Percentiles rank a stretch among this genome's conserved stretches.
Conservation (phyloP, 1,140 invertebrate genomes). For the Euborellia annulipes region DNA sequence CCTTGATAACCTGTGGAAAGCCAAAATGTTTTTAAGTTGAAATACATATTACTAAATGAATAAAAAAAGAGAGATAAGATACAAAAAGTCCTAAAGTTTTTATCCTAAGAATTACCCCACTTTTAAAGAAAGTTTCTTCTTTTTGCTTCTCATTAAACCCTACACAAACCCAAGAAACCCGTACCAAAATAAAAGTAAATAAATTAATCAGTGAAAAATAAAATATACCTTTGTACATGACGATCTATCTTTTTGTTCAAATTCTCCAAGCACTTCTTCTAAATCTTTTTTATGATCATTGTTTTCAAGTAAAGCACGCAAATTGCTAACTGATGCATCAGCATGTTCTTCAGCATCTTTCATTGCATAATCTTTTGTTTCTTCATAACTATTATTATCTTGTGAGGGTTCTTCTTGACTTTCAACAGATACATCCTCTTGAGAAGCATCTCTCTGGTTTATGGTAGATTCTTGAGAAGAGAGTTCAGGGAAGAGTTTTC, state of each 20-base stretch:
- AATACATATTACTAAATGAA: too few relatives aligned
- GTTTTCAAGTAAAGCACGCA: constrained; percentile 4
- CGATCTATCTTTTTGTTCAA: constrained; percentile 47
- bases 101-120: too few relatives aligned
- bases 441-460: constrained; percentile 2
- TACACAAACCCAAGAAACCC: too few relatives aligned
- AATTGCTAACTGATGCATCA: neutral
- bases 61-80: too few relatives aligned
- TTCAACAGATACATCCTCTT: neutral
- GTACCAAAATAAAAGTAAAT: too few relatives aligned
- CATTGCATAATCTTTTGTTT: neutral
- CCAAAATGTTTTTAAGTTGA: too few relatives aligned
- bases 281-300: constrained; percentile 35
- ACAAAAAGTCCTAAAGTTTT: too few relatives aligned
- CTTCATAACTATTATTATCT: neutral
- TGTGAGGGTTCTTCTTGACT: neutral
- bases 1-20: constrained; percentile 44
- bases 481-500: constrained; percentile 26
- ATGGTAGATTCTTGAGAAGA: neutral
- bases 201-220: too few relatives aligned
- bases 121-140: too few relatives aligned
- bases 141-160: too few relatives aligned
- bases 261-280: constrained; percentile 49
- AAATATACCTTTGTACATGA: constrained; percentile 50
- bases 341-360: neutral